These are phyloP conservation scores for Crossocerus cetratus DNA, from an alignment of 2,888 invertebrate species.

Conservation along the genomic window DNA sequence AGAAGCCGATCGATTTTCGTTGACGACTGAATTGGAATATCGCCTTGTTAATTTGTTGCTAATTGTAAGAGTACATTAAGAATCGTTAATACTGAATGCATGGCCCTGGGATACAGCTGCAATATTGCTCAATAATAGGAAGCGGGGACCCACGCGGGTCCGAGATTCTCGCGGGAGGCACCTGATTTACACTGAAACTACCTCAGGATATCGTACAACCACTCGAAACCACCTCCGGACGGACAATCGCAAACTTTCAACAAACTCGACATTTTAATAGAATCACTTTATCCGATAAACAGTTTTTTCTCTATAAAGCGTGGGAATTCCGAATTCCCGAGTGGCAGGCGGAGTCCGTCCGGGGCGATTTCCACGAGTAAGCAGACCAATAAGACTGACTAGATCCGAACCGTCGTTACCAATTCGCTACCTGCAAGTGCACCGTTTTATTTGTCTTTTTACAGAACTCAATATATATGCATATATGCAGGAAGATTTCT, in stretches of 20 bases:
- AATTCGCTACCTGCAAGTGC: slow-evolving; percentile 20
- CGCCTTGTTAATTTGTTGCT: slow-evolving; percentile 67
- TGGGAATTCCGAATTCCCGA: too few relatives aligned
- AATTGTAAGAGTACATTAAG: slow-evolving; percentile 58
- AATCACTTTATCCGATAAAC: too few relatives aligned
- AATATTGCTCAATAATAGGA: slow-evolving; percentile 68
- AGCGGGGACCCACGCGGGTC: slow-evolving; percentile 34
- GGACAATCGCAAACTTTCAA: background rate
- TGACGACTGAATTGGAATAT: slow-evolving; percentile 64
- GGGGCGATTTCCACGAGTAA: too few relatives aligned
- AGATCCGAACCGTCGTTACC: slow-evolving; percentile 39
- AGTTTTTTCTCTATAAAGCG: too few relatives aligned
- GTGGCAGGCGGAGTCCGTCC: too few relatives aligned
- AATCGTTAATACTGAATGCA: slow-evolving; percentile 57
- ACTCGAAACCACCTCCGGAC: background rate
- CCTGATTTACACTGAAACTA: slow-evolving; percentile 49
- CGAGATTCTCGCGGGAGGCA: slow-evolving; percentile 44
- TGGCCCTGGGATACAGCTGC: slow-evolving; percentile 73
- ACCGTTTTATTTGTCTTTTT: slow-evolving; percentile 31
- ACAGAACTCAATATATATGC: slow-evolving; percentile 30
- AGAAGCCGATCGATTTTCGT: slow-evolving; percentile 49
- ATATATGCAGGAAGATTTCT: slow-evolving; percentile 17
- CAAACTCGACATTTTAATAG: too few relatives aligned
- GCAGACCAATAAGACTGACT: slow-evolving; percentile 51
- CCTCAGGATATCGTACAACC: background rate